A percentile compares a stretch with the other conserved stretches of the same genome.
Conservation (phyloP, 2,888 invertebrate species). For the Malthinus flaveolus region DNA sequence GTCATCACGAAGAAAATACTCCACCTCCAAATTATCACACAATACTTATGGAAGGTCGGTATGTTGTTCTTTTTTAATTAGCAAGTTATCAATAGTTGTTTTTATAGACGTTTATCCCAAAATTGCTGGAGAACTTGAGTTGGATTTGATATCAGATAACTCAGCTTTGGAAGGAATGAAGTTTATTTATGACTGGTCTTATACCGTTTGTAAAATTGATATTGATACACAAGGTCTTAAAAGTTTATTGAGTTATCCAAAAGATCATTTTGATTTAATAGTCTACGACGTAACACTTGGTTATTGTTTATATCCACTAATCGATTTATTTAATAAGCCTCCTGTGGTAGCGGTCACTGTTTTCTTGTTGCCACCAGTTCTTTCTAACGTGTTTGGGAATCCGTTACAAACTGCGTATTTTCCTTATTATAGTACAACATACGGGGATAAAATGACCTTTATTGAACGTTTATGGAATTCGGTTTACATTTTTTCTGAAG, state of each 20-base stretch:
- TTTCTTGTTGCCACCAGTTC: background rate
- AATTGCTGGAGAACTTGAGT: background rate
- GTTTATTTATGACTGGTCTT: background rate
- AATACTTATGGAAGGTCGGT: constrained; percentile 28
- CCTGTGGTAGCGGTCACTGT: constrained; percentile 25
- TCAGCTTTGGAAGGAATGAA: background rate
- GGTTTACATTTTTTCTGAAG: constrained; percentile 19
- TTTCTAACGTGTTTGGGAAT: constrained; percentile 32
- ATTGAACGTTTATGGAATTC: constrained; percentile 36
- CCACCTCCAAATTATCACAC: constrained; percentile 15
- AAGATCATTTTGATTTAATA: constrained; percentile 34
- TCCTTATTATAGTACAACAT: constrained; percentile 33
- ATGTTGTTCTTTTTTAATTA: background rate
- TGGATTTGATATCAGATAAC: background rate
- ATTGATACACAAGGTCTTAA: constrained; percentile 21
- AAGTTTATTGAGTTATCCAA: constrained; percentile 30
- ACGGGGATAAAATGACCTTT: constrained; percentile 35
- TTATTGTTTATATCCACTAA: constrained; percentile 33
- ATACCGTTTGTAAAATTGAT: constrained; percentile 20
- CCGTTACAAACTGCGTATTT: constrained; percentile 37
- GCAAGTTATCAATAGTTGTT: background rate
- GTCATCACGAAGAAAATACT: constrained; percentile 19
- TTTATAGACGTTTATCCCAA: constrained; percentile 5
- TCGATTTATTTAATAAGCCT: constrained; percentile 33
- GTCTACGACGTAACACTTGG: constrained; percentile 32